These are phyloP conservation scores for Drosophila varians DNA, from an alignment of 1,140 invertebrate genomes.

Conservation along the genomic window DNA sequence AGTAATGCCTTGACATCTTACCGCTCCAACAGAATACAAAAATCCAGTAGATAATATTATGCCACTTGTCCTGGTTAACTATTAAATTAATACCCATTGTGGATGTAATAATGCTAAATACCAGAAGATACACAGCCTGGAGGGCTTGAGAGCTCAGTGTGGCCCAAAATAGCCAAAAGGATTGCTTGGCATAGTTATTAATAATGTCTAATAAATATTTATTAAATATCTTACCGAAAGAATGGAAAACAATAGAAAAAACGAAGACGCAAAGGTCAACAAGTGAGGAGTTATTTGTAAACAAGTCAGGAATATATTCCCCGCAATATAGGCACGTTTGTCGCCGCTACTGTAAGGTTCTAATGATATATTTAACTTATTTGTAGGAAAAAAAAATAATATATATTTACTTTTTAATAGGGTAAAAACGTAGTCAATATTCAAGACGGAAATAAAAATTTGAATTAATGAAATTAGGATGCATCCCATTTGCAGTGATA, in stretches of 20 bases:
- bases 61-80: neutral
- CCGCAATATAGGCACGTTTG: neutral
- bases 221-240: constrained; percentile 11
- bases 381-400: neutral
- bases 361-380: no score
- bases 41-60: constrained; percentile 11
- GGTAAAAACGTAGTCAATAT: constrained; percentile 21
- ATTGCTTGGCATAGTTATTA: constrained; percentile 1
- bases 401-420: constrained; percentile 19
- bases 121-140: constrained; percentile 5
- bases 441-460: constrained; percentile 1
- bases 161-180: neutral
- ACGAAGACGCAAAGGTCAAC: neutral
- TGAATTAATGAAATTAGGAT: constrained; percentile 4
- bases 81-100: constrained; percentile 16
- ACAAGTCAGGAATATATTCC: neutral
- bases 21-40: constrained; percentile 5
- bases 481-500: constrained; percentile 31
- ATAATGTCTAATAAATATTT: no score
- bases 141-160: neutral
- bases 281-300: constrained; percentile 27
- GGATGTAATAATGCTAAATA: constrained; percentile 7
- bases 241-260: constrained; percentile 3
- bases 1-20: neutral
- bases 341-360: neutral